Percentiles rank a stretch among this genome's conserved stretches.
phyloP scores from a whole-genome alignment of 1,140 invertebrate species.

The Kradibia gibbosae region DNA sequence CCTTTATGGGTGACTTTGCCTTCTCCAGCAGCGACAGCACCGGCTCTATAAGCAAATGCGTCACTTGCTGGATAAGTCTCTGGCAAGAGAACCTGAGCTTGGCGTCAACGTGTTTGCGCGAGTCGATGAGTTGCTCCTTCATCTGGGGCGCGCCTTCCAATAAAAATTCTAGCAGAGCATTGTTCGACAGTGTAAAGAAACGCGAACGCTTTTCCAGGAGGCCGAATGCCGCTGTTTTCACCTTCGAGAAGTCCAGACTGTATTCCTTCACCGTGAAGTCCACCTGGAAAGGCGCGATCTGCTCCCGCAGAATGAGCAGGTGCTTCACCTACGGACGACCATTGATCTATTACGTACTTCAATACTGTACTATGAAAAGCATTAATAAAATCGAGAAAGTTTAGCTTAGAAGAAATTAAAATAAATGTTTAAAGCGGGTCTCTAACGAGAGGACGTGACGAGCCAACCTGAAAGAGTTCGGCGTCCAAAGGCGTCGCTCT shows the following conservation, averaged over 20 bases:
- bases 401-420: too few relatives aligned
- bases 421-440: too few relatives aligned
- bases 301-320: slow-evolving; percentile 95
- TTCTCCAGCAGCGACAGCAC: slow-evolving; percentile 83
- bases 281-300: slow-evolving; percentile 98
- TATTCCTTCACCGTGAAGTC: slow-evolving; percentile 96
- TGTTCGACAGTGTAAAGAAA: slow-evolving; percentile 91
- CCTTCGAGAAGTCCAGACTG: slow-evolving; percentile 90
- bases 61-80: slow-evolving; percentile 87
- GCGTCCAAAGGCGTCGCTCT: slow-evolving; percentile 88
- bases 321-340: slow-evolving; percentile 94
- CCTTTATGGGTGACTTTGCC: slow-evolving; percentile 72
- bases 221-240: slow-evolving; percentile 89
- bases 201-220: slow-evolving; percentile 89
- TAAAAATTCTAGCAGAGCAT: slow-evolving; percentile 93
- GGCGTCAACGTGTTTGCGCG: slow-evolving; percentile 94
- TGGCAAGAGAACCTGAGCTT: slow-evolving; percentile 95
- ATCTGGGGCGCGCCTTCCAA: slow-evolving; percentile 93
- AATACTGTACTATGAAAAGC: too few relatives aligned
- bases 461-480: slow-evolving; percentile 87
- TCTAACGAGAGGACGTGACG: too few relatives aligned
- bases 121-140: slow-evolving; percentile 92
- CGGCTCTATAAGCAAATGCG: slow-evolving; percentile 82
- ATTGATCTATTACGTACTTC: too few relatives aligned
- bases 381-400: too few relatives aligned